Percentiles rank a stretch among this genome's conserved stretches.
These are phyloP conservation scores for Tragelaphus buxtoni DNA, from an alignment of 2,113 vertebrate species.

Conservation along the genomic window DNA sequence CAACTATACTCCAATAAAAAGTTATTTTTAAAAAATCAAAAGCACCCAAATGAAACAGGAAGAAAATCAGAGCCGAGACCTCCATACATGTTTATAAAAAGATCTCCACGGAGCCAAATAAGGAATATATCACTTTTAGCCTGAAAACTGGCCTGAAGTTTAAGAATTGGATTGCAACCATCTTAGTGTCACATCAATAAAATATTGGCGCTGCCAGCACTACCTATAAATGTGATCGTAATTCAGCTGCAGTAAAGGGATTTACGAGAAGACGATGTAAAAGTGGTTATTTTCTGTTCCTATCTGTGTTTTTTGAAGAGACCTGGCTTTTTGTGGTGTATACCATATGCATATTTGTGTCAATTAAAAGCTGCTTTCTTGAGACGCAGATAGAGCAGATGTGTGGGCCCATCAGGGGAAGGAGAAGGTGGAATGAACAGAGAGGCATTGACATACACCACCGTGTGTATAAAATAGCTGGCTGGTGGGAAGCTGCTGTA, in stretches of 20 bases:
- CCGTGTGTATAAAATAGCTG: not conserved
- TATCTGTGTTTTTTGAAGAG: not conserved
- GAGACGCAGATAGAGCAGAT: not conserved
- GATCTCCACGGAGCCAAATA: not conserved
- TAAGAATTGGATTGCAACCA: not conserved
- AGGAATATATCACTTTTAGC: not conserved
- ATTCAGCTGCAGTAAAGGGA: not conserved
- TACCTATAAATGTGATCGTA: not conserved
- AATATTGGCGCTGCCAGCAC: not conserved
- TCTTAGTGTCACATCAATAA: not conserved
- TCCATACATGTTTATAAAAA: not conserved
- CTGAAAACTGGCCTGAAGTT: not conserved
- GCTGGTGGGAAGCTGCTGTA: not conserved
- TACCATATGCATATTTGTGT: not conserved
- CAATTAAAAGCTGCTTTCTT: not conserved
- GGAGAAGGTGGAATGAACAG: not conserved
- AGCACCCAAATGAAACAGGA: not conserved
- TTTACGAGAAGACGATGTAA: not conserved
- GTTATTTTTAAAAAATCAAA: not conserved
- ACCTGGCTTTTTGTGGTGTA: not conserved
- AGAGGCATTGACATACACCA: not conserved
- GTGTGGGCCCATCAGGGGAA: not conserved
- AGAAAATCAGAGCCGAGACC: constrained; percentile 8
- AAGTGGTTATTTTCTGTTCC: not conserved
- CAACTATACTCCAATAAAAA: not conserved